Evolutionary conservation across 2,888 invertebrate genomes (phyloP).

Genomic region (Trileptium ribeirensis): DNA sequence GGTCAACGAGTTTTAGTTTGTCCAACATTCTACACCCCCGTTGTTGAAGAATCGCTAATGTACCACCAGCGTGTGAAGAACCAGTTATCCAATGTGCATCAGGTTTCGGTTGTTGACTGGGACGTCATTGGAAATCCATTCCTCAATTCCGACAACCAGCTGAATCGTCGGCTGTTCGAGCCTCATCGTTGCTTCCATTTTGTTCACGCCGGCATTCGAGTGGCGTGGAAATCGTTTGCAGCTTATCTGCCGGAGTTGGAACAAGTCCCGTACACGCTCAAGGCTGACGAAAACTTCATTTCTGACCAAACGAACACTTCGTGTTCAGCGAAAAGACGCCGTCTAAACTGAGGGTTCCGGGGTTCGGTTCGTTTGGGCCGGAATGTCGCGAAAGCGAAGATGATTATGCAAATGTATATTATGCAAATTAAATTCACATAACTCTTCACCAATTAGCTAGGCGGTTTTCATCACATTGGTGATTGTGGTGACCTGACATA

Average conservation of each 20-base stretch:
- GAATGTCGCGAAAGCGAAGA: background rate
- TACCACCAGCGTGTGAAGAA: background rate
- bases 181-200: background rate
- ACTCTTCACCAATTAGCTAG: no score
- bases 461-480: no score
- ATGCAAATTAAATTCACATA: no score
- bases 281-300: background rate
- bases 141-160: background rate
- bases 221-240: background rate
- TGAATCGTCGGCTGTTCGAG: background rate
- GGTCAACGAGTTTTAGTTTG: background rate
- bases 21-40: background rate
- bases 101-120: background rate
- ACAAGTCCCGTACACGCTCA: background rate
- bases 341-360: background rate
- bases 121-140: background rate
- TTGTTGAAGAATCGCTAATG: background rate
- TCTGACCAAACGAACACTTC: background rate
- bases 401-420: background rate
- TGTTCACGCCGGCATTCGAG: background rate
- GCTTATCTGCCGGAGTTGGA: background rate
- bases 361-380: background rate
- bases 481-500: no score
- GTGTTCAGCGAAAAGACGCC: background rate
- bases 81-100: background rate